These are phyloP conservation scores for Sminthurinus signatus DNA, from an alignment of 1,140 invertebrate genomes.

Conservation along the genomic window DNA sequence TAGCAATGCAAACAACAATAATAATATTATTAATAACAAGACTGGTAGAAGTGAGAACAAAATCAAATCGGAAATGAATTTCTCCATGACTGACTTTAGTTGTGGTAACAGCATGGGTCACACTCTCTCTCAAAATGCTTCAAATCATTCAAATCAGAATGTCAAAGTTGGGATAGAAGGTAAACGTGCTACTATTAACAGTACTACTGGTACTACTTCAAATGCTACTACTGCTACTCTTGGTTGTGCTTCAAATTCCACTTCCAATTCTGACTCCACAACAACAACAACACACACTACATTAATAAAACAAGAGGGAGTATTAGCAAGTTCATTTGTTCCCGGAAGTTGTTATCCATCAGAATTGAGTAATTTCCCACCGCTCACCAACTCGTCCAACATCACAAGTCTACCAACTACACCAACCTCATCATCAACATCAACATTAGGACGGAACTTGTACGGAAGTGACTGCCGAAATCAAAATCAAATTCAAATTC, in stretches of 20 bases:
- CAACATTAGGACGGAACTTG: neutral
- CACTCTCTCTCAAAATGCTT: no score
- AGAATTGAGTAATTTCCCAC: slow-evolving; percentile 14
- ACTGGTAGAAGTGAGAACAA: neutral
- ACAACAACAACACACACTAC: slow-evolving; percentile 1
- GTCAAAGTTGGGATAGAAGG: no score
- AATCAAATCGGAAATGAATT: slow-evolving; percentile 34
- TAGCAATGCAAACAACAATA: no score
- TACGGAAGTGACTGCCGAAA: slow-evolving; percentile 36
- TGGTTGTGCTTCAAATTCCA: slow-evolving; percentile 1
- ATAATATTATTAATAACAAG: no score
- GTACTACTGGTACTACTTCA: no score
- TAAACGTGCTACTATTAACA: no score
- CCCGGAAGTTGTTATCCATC: slow-evolving; percentile 26
- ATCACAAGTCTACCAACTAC: no score
- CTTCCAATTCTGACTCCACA: neutral
- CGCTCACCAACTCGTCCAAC: slow-evolving; percentile 7
- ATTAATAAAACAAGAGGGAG: neutral
- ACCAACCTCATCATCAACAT: slow-evolving; percentile 4
- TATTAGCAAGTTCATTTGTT: slow-evolving; percentile 12
- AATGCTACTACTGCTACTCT: no score
- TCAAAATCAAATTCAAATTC: slow-evolving; percentile 6
- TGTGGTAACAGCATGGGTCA: no score
- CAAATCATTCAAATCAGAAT: no score
- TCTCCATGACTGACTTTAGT: slow-evolving; percentile 18